Conservation (phyloP, 2,113 vertebrate species). For the Ursus arctos region DNA sequence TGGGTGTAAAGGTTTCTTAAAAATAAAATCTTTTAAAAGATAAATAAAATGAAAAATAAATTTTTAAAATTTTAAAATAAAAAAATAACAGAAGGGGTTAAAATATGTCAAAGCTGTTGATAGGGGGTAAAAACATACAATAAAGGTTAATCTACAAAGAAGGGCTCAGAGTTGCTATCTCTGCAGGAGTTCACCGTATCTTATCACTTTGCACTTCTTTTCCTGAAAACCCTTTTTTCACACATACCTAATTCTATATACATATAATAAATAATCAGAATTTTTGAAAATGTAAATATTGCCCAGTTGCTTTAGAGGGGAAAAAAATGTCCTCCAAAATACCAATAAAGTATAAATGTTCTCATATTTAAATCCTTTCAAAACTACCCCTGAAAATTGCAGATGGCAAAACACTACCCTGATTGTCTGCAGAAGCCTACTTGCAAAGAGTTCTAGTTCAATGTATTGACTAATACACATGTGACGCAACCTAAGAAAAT, state of each 20-base stretch:
- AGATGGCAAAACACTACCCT: background rate
- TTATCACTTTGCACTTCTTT: background rate
- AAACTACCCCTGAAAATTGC: background rate
- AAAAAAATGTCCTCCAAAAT: background rate
- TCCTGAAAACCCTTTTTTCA: background rate
- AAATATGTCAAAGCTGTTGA: background rate
- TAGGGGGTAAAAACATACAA: background rate
- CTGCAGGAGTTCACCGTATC: background rate
- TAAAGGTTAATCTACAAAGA: background rate
- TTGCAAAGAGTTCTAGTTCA: constrained; percentile 43
- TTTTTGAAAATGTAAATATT: constrained; percentile 27
- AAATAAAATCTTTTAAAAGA: background rate
- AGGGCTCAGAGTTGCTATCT: background rate
- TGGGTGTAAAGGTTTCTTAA: background rate
- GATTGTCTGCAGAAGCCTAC: background rate
- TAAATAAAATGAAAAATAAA: background rate
- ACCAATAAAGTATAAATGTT: constrained; percentile 51
- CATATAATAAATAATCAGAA: background rate
- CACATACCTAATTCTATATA: background rate
- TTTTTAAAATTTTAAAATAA: background rate
- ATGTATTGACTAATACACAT: constrained; percentile 35
- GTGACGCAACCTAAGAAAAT: constrained; percentile 28
- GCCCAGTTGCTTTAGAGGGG: background rate
- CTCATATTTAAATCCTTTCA: background rate
- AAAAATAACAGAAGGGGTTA: background rate